Evolutionary conservation across 37 sponge, comb jelly and placozoan species (phyloP).

Genomic region (Petrosia ficiformis): DNA sequence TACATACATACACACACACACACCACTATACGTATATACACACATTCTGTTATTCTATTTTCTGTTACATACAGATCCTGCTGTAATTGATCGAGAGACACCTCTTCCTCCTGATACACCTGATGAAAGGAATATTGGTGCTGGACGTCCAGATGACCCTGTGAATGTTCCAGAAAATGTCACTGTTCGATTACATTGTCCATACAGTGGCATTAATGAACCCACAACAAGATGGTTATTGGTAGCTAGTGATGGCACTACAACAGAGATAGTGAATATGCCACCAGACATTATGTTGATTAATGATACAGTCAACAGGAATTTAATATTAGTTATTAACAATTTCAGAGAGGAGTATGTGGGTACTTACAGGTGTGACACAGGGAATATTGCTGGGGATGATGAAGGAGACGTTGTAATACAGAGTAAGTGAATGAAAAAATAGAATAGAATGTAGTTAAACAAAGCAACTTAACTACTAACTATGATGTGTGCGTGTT

Average conservation of each 20-base stretch:
- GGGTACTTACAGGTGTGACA: neutral
- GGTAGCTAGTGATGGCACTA: neutral
- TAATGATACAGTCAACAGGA: neutral
- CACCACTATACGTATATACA: no score
- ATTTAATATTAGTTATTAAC: neutral
- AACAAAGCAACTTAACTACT: no score
- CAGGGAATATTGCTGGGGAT: neutral
- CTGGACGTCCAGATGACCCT: neutral
- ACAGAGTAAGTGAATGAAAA: neutral
- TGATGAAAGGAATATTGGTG: neutral
- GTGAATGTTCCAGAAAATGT: neutral
- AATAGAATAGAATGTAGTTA: no score
- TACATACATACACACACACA: no score
- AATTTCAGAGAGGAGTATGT: neutral
- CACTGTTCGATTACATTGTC: neutral
- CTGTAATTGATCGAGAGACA: neutral
- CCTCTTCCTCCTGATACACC: neutral
- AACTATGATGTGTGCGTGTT: no score
- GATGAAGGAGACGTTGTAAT: slow-evolving; percentile 1
- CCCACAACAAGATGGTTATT: neutral
- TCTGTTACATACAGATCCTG: slow-evolving; percentile 6
- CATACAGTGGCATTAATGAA: neutral
- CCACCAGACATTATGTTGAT: neutral
- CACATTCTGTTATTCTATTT: no score
- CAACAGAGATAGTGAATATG: neutral